Conservation (phyloP, 2,113 vertebrate species). For the Aramus guarauna region DNA sequence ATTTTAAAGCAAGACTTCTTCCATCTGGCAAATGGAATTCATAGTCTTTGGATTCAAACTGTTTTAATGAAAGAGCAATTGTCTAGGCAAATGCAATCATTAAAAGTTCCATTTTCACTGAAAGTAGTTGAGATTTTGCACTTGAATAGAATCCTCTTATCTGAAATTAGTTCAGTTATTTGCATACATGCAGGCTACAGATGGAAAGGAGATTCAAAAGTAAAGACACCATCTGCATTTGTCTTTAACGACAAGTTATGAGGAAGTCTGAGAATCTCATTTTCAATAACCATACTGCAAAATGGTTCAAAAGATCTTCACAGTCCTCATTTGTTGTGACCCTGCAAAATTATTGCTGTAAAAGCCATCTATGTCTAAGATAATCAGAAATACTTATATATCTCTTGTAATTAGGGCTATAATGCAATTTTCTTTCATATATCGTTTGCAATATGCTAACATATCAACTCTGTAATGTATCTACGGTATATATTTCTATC, state of each 20-base stretch:
- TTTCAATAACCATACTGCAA: not conserved
- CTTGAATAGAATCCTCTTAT: constrained; percentile 21
- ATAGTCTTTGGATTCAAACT: constrained; percentile 16
- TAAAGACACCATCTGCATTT: constrained; percentile 53
- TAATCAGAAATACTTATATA: not conserved
- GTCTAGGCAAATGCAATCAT: constrained; percentile 33
- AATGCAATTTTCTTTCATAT: not conserved
- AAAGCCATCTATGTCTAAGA: not conserved
- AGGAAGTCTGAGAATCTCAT: not conserved
- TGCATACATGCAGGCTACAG: constrained; percentile 36
- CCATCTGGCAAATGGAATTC: constrained; percentile 44
- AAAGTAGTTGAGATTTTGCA: constrained; percentile 35
- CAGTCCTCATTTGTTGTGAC: not conserved
- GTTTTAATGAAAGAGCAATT: constrained; percentile 57
- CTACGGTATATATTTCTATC: not conserved
- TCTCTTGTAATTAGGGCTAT: not conserved
- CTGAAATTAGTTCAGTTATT: constrained; percentile 59
- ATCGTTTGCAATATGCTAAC: not conserved
- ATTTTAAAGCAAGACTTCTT: constrained; percentile 44
- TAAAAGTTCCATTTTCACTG: constrained; percentile 41
- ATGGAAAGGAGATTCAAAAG: constrained; percentile 50
- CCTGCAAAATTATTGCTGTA: not conserved
- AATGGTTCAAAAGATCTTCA: not conserved
- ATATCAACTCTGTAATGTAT: not conserved
- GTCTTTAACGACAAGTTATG: constrained; percentile 38